Evolutionary conservation across 2,113 vertebrate genomes (phyloP), one percentile per base, ranked within the genome.

Genomic region (Solea solea): DNA sequence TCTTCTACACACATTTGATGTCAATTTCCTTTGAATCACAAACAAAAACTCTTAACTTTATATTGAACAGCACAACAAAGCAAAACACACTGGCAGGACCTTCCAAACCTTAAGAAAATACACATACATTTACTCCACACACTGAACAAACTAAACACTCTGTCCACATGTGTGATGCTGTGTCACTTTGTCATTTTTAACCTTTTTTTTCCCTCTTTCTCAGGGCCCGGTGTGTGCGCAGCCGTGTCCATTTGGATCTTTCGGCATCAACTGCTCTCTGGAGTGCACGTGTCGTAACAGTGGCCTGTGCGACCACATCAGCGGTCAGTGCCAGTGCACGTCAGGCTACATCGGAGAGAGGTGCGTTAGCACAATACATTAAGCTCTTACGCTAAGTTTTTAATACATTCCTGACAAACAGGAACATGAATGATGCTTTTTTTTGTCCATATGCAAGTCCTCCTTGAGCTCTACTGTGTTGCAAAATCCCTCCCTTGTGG

Each of bases 161-260:
- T 8, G 16, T 52, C 10, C 14, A 9, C n/a, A 6, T 9, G 50
- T 25, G n/a, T 21, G 50, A 50, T 9, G 14, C 0, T 16, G 14
- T 21, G 49, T 51, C n/a, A 16, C 8, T 52, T 11, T 39, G 55
- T 10, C 34, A n/a, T 4, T 6, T 34, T 34, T 3, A 34, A 34
- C 34, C 34, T 6, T 34, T 34, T 34, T 34, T 34, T 34, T 2
- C n/a, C 51, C 7, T 27, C 53, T 15, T 5, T n/a, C 15, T n/a
- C 87, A 98, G 97, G 97, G 97, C 45, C 92, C 93, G 0, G 96
- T 98, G 44, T 98, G 96, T 50, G 96, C 96, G 1, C 96, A 96
- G 91, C 97, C 97, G 0, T 98, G 97, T 79, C 91, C 94, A 7
- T 90, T 95, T 12, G 96, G 96, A 14, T 96, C 91, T 0, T 98